These are phyloP conservation scores for Galaxea fascicularis DNA, from an alignment of 92 coral and sea anemone genomes.

Conservation along the genomic window DNA sequence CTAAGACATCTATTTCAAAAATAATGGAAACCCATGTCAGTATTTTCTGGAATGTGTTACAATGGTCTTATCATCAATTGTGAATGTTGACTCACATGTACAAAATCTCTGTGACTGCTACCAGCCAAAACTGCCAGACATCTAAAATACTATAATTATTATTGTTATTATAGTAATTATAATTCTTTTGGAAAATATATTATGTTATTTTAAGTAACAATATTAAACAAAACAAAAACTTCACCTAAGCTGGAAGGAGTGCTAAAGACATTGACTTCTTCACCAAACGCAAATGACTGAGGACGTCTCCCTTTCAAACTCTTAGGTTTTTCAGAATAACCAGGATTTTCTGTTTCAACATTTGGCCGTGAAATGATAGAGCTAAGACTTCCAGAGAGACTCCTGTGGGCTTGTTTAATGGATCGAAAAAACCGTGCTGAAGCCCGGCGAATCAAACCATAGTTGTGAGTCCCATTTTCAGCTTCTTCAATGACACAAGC, in stretches of 20 bases:
- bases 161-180: too few relatives aligned
- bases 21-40: too few relatives aligned
- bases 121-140: too few relatives aligned
- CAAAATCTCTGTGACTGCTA: too few relatives aligned
- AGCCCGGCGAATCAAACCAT: conserved; percentile 76
- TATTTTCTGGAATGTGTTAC: too few relatives aligned
- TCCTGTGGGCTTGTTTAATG: conserved; percentile 73
- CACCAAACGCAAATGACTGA: conserved; percentile 76
- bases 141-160: too few relatives aligned
- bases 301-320: conserved; percentile 59
- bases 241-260: conserved; percentile 60
- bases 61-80: too few relatives aligned
- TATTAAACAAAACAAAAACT: not conserved
- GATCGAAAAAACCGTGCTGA: conserved; percentile 80
- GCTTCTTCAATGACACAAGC: conserved; percentile 57
- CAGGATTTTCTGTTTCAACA: conserved; percentile 10
- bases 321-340: conserved; percentile 22
- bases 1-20: too few relatives aligned
- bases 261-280: conserved; percentile 57
- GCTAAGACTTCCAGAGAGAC: conserved; percentile 81
- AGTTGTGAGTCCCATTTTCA: conserved; percentile 53
- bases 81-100: too few relatives aligned
- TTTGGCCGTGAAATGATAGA: conserved; percentile 31
- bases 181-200: not conserved
- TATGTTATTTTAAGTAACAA: not conserved